These are phyloP conservation scores for Buathra laborator DNA, from an alignment of 2,888 invertebrate genomes.

Conservation along the genomic window DNA sequence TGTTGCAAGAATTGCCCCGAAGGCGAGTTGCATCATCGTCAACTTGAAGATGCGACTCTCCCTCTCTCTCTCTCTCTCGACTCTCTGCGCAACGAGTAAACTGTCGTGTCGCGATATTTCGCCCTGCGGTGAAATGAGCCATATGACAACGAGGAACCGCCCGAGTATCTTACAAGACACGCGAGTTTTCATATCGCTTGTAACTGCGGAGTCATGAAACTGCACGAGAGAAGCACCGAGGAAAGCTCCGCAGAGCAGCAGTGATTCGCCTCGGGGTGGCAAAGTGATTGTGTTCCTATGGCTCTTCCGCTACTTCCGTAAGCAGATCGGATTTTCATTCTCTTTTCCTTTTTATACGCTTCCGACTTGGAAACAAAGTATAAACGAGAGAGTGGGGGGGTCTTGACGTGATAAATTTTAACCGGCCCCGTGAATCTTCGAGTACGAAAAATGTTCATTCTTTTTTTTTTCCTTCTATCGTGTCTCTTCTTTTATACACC, in stretches of 20 bases:
- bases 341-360: background rate
- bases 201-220: slow-evolving; percentile 35
- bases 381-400: background rate
- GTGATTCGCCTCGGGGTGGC: slow-evolving; percentile 6
- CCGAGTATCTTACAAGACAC: slow-evolving; percentile 33
- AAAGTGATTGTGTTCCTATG: slow-evolving; percentile 22
- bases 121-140: slow-evolving; percentile 11
- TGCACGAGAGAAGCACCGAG: slow-evolving; percentile 16
- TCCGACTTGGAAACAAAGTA: slow-evolving; percentile 10
- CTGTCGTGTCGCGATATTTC: slow-evolving; percentile 32
- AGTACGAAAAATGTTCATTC: slow-evolving; percentile 1
- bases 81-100: slow-evolving; percentile 44
- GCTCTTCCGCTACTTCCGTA: slow-evolving; percentile 29
- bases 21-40: slow-evolving; percentile 17
- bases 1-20: background rate
- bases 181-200: slow-evolving; percentile 42
- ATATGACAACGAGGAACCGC: background rate
- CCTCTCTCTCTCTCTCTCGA: background rate
- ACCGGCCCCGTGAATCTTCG: slow-evolving; percentile 22
- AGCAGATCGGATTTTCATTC: slow-evolving; percentile 32
- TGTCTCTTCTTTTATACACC: background rate
- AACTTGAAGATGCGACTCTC: background rate
- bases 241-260: background rate
- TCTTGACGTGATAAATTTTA: slow-evolving; percentile 44
- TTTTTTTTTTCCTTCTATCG: background rate